These are phyloP conservation scores for Drosophila melanica DNA, from an alignment of 1,140 invertebrate genomes.

Conservation along the genomic window DNA sequence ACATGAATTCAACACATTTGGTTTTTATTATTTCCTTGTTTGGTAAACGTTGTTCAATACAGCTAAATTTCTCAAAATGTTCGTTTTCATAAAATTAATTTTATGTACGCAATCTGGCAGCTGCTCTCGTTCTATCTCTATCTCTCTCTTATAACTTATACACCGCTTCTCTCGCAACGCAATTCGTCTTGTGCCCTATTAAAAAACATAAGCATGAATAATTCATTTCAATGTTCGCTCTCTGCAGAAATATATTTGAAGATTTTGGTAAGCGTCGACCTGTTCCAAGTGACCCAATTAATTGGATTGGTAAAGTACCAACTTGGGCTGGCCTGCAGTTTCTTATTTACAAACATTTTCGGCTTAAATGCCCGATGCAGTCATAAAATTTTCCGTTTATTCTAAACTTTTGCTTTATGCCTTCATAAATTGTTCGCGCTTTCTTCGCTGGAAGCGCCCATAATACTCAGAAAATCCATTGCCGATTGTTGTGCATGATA, in stretches of 20 bases:
- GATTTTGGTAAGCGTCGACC: slow-evolving; percentile 21
- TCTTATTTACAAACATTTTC: slow-evolving; percentile 67
- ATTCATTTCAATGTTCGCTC: slow-evolving; percentile 3
- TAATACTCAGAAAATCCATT: slow-evolving; percentile 50
- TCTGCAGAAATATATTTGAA: slow-evolving; percentile 7
- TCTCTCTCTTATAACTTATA: no score
- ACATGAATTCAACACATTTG: slow-evolving; percentile 2
- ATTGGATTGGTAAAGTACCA: background rate
- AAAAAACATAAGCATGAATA: background rate
- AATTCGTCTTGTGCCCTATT: background rate
- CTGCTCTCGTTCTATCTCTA: no score
- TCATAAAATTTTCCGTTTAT: slow-evolving; percentile 47
- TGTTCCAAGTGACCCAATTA: slow-evolving; percentile 39
- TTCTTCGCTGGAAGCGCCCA: slow-evolving; percentile 49
- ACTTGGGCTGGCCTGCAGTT: background rate
- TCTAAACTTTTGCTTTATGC: slow-evolving; percentile 35
- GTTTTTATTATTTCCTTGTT: slow-evolving; percentile 11
- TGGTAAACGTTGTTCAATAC: background rate
- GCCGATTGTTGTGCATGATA: background rate
- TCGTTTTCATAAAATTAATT: slow-evolving; percentile 6
- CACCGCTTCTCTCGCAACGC: background rate
- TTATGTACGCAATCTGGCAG: background rate
- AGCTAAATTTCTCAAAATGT: slow-evolving; percentile 3
- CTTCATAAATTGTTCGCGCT: slow-evolving; percentile 68
- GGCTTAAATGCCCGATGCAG: slow-evolving; percentile 42